A percentile compares a stretch with the other conserved stretches of the same genome.
These are phyloP conservation scores for Montipora capricornis DNA, from an alignment of 64 coral and sea anemone species.

Conservation along the genomic window DNA sequence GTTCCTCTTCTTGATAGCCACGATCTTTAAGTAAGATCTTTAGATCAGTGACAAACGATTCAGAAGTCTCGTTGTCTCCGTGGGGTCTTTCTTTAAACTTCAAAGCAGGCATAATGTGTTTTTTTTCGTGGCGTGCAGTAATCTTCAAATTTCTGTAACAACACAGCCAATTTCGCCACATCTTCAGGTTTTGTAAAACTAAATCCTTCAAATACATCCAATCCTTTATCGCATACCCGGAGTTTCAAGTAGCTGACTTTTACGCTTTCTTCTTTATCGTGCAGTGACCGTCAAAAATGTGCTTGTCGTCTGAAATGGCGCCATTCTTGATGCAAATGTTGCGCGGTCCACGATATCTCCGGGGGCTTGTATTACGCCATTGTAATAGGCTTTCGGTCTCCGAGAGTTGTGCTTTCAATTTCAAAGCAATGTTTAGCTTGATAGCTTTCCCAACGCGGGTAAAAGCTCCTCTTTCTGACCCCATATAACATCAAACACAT, in stretches of 20 bases:
- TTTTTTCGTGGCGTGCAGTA: neutral
- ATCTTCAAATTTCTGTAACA: constrained; percentile 23
- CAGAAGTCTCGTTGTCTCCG: constrained; percentile 53
- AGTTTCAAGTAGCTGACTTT: neutral
- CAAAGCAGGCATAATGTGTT: constrained; percentile 9
- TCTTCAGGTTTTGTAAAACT: constrained; percentile 1
- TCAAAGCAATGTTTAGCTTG: too few species aligned
- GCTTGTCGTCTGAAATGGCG: neutral
- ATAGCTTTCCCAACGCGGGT: too few species aligned
- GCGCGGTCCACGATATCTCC: neutral
- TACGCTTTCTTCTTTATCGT: neutral
- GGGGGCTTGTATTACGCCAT: neutral
- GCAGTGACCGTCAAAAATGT: neutral
- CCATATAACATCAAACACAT: too few species aligned
- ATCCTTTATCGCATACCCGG: neutral
- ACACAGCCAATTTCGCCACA: neutral
- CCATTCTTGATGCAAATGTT: constrained; percentile 4
- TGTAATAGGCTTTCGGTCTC: neutral
- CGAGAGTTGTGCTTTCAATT: too few species aligned
- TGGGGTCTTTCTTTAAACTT: constrained; percentile 56
- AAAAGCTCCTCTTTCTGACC: too few species aligned
- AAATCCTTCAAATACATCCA: constrained; percentile 13
- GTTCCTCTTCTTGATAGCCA: constrained; percentile 27
- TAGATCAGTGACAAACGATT: constrained; percentile 52
- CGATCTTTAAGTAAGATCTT: constrained; percentile 39